Evolutionary conservation across 30 jellyfish, hydroid and myxozoan genomes (phyloP).

Genomic region (Euphysa ruthae): DNA sequence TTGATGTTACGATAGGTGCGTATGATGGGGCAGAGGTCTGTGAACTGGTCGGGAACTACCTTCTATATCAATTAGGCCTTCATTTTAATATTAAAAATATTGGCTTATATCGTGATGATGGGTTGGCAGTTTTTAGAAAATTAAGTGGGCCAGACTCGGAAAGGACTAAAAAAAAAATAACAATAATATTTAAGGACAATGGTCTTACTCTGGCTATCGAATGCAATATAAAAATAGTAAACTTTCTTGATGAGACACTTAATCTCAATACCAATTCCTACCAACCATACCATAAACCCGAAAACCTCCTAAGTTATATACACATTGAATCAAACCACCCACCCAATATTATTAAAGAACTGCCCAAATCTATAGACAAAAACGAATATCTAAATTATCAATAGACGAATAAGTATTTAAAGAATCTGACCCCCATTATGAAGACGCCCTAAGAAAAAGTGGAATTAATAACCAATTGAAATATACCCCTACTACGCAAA

Average conservation of each 20-base stretch:
- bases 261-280: conserved; percentile 30
- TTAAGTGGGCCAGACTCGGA: conserved; percentile 23
- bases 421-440: too few relatives aligned
- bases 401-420: too few relatives aligned
- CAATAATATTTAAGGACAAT: conserved; percentile 4
- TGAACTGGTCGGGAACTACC: conserved; percentile 28
- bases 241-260: conserved; percentile 35
- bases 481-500: too few relatives aligned
- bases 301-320: conserved; percentile 40
- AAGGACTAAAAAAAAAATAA: not conserved
- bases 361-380: too few relatives aligned
- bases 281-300: conserved; percentile 34
- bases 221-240: conserved; percentile 25
- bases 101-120: conserved; percentile 51
- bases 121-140: conserved; percentile 30
- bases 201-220: conserved; percentile 31
- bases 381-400: too few relatives aligned
- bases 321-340: conserved; percentile 29
- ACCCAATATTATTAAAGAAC: conserved; percentile 15
- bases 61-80: conserved; percentile 6
- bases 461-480: too few relatives aligned
- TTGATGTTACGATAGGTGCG: conserved; percentile 24
- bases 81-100: conserved; percentile 4
- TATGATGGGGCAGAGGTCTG: too few relatives aligned
- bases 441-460: too few relatives aligned